Evolutionary conservation across 2,113 vertebrate species (phyloP).

Genomic region (Ovis aries): ARS-UI_Ramb_v3.0 NC_056078.1:12034501-12035000

Average conservation of each 20-base stretch:
- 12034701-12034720: neutral
- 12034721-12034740: neutral
- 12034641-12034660: neutral
- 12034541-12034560: neutral
- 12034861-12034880: slow-evolving; percentile 54
- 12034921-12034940: slow-evolving; percentile 45
- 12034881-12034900: slow-evolving; percentile 22
- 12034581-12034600: neutral
- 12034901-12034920: slow-evolving; percentile 57
- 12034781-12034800: neutral
- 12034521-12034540: neutral
- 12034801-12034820: neutral
- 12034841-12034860: neutral
- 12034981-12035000: neutral
- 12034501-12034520: neutral
- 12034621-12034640: neutral
- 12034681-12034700: neutral
- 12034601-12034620: neutral
- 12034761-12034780: neutral
- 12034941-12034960: slow-evolving; percentile 55
- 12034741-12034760: neutral
- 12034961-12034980: slow-evolving; percentile 47
- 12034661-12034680: neutral
- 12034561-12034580: neutral
- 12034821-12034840: neutral